These are phyloP conservation scores for Eledona agricola DNA, from an alignment of 2,888 invertebrate species.

Conservation along the genomic window DNA sequence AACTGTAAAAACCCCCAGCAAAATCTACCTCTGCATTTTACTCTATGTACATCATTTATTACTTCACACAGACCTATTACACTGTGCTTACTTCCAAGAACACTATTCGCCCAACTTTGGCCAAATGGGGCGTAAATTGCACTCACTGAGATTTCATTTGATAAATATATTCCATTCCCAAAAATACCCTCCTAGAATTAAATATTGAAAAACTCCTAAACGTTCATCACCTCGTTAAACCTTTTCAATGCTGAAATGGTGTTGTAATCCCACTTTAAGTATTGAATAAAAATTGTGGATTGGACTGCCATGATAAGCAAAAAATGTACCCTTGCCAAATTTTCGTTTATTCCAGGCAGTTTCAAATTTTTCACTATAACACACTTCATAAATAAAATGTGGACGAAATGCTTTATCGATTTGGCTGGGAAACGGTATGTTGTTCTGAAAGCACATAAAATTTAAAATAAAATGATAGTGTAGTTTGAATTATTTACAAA, in stretches of 20 bases:
- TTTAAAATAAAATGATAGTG: constrained; percentile 5
- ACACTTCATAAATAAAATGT: constrained; percentile 75
- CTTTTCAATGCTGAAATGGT: constrained; percentile 66
- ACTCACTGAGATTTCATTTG: constrained; percentile 76
- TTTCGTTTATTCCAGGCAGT: constrained; percentile 68
- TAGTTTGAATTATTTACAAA: constrained; percentile 41
- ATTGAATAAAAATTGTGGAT: constrained; percentile 85
- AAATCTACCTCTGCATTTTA: constrained; percentile 64
- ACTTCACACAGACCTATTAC: constrained; percentile 85
- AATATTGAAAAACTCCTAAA: not conserved
- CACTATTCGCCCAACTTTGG: constrained; percentile 80
- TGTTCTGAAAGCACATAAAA: constrained; percentile 41
- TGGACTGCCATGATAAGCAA: constrained; percentile 82
- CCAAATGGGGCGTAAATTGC: constrained; percentile 77
- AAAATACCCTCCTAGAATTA: constrained; percentile 71
- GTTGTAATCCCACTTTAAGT: constrained; percentile 78
- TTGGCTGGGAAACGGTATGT: constrained; percentile 41
- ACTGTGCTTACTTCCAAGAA: constrained; percentile 77
- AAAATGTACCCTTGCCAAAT: constrained; percentile 67
- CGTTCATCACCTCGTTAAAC: constrained; percentile 36
- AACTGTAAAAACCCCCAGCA: not conserved
- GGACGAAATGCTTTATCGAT: constrained; percentile 59
- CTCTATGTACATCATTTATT: constrained; percentile 73
- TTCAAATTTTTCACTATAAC: constrained; percentile 67
- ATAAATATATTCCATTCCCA: constrained; percentile 79